phyloP scores from a whole-genome alignment of 2,797 vertebrate genomes.

The Macropus fuliginosus region DNA sequence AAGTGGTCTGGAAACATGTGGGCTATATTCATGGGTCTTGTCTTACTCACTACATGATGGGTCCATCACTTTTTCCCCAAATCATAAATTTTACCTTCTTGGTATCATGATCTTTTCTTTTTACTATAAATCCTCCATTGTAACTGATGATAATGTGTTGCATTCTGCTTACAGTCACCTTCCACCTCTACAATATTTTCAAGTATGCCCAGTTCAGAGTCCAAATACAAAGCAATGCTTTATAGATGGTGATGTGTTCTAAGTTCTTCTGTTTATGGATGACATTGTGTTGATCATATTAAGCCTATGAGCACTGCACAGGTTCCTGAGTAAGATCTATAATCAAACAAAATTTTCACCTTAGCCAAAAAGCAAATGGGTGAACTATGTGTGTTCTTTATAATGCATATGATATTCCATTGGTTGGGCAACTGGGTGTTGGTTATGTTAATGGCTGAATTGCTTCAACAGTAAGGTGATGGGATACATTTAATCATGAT shows the following conservation, averaged over 20 bases:
- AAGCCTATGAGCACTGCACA: neutral
- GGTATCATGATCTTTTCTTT: neutral
- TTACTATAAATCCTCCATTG: neutral
- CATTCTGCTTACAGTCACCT: neutral
- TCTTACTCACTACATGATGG: neutral
- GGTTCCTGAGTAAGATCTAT: neutral
- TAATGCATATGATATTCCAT: neutral
- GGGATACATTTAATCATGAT: neutral
- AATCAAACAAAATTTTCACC: neutral
- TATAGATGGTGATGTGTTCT: neutral
- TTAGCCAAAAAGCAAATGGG: neutral
- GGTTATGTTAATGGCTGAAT: neutral
- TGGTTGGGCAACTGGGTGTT: neutral
- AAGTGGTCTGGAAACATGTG: neutral
- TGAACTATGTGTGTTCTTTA: neutral
- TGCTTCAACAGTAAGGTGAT: neutral
- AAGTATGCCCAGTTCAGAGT: neutral
- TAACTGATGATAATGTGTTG: neutral
- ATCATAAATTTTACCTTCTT: neutral
- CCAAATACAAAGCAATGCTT: neutral
- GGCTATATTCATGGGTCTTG: neutral
- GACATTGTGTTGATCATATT: neutral
- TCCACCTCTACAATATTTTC: neutral
- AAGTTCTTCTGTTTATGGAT: neutral
- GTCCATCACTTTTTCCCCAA: neutral